Conservation (phyloP, 2,888 invertebrate species). For the Oscheius sp. region DNA sequence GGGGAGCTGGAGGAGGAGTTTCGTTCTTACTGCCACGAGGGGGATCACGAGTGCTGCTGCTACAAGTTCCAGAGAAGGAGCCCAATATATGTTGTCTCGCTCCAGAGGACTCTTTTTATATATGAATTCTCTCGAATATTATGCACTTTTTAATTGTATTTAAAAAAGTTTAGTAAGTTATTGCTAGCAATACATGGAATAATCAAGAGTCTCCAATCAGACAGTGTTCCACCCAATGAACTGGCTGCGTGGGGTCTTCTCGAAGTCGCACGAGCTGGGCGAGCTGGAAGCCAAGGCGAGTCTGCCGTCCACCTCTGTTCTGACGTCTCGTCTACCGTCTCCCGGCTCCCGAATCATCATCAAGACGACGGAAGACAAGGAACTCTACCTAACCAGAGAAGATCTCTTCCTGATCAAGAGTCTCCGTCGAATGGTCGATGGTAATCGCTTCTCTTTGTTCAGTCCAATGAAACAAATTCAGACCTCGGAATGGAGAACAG, state of each 20-base stretch:
- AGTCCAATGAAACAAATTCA: neutral
- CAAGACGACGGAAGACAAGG: neutral
- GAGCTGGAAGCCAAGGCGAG: neutral
- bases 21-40: no score
- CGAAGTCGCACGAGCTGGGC: neutral
- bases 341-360: neutral
- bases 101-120: neutral
- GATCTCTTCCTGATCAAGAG: neutral
- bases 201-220: no score
- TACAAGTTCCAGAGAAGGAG: no score
- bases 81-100: neutral
- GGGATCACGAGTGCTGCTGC: no score
- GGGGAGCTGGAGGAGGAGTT: no score
- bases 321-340: neutral
- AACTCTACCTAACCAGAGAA: neutral
- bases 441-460: neutral
- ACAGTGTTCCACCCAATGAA: neutral
- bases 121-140: no score
- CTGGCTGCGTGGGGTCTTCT: conserved; percentile 5
- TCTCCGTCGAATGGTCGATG: conserved; percentile 7
- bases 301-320: neutral
- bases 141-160: no score
- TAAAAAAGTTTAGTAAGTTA: no score
- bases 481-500: neutral
- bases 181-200: no score